A percentile compares a stretch with the other conserved stretches of the same genome.
Conservation (phyloP, 2,797 vertebrate genomes). For the Prionace glauca region DNA sequence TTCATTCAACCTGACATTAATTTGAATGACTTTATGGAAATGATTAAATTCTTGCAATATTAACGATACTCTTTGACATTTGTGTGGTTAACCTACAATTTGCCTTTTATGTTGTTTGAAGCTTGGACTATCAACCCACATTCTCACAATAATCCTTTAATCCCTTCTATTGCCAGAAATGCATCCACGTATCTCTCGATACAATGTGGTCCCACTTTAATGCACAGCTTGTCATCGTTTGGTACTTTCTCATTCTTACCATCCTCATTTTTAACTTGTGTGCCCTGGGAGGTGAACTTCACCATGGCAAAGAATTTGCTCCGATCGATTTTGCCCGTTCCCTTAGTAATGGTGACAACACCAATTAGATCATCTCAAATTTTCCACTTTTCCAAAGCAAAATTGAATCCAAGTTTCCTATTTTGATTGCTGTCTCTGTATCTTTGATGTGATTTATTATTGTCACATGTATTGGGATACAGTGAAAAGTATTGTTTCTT, state of each 20-base stretch:
- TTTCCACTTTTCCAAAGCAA: neutral
- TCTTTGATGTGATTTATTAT: too few species aligned
- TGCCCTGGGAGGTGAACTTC: neutral
- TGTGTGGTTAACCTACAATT: neutral
- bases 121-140: neutral
- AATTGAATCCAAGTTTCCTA: neutral
- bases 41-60: neutral
- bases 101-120: neutral
- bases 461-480: too few species aligned
- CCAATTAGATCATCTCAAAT: neutral
- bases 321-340: neutral
- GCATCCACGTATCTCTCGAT: neutral
- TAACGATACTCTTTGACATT: neutral
- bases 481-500: too few species aligned
- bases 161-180: neutral
- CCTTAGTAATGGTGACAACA: neutral
- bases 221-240: neutral
- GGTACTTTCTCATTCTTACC: neutral
- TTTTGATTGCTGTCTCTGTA: neutral
- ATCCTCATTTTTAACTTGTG: neutral
- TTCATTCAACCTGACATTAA: neutral
- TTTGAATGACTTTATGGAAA: constrained; percentile 18
- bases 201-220: neutral
- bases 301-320: neutral
- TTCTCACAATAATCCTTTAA: neutral